Base-by-base conservation (phyloP, 1,140 invertebrate genomes). In the Campoletis sonorensis region DNA sequence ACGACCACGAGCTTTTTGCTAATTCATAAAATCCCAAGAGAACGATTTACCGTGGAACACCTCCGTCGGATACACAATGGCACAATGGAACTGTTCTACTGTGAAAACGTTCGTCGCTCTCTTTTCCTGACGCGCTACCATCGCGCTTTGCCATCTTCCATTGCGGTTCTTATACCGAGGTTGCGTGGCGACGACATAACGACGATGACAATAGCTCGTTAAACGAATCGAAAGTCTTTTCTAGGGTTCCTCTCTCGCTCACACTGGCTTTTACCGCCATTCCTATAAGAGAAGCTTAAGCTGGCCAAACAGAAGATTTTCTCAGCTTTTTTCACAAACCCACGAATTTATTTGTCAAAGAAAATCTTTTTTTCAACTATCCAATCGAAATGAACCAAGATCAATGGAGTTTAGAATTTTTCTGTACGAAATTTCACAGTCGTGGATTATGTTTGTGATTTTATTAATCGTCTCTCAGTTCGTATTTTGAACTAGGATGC, bases 21-120 rank as follows among this genome's bases (percentile, higher is more conserved):
- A 80, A 79, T 80, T 81, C 70, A 80, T 83, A 79, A 76, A 84
- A 83, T 83, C 70, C 61, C 23, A 23, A 67, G 61, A 27, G 21
- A 26, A 67, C 61, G 61, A 67, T 70, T 70, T 70, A 70, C 67
- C 67, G 15, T 18, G 26, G 27, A n/a, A 70, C 67, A 30, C 23
- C 61, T 70, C 67, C 67, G 30, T n/a, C 16, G 67, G 21, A 70
- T 33, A 70, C 67, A 70, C 67, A 70, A 70, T 70, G 67, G 67
- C 30, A 70, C 67, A 70, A 70, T 70, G 67, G 30, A 70, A 70
- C 27, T 70, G 67, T 70, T 70, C 27, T 70, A 70, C 67, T n/a
- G 67, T 70, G 67, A 70, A 70, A 70, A 70, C 67, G 67, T 70
- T 70, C 30, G 27, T 70, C 10, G 67, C 30, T 70, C 30, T 70